A percentile compares a stretch with the other conserved stretches of the same genome.
Evolutionary conservation across 2,888 invertebrate genomes (phyloP).

Genomic region (Eledone cirrhosa): DNA sequence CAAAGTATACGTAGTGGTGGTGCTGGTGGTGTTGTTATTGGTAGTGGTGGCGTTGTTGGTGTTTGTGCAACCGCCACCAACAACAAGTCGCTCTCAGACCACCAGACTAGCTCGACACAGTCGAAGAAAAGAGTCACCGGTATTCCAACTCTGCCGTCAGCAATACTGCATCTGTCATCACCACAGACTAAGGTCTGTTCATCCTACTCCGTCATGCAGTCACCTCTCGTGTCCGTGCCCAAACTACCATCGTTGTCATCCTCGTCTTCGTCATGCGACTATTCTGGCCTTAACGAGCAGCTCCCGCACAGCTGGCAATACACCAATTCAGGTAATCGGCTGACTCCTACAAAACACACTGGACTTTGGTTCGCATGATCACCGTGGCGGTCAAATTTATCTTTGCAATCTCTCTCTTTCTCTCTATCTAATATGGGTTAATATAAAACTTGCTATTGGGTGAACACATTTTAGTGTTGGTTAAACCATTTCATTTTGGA

Average conservation of each 20-base stretch:
- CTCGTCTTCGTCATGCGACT: not conserved
- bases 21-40: not conserved
- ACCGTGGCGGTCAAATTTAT: not conserved
- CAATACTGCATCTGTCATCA: not conserved
- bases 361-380: constrained; percentile 17
- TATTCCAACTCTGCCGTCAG: not conserved
- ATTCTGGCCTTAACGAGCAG: not conserved
- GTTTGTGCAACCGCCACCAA: not conserved
- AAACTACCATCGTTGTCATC: not conserved
- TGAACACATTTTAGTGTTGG: no score
- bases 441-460: no score
- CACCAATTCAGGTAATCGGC: constrained; percentile 3
- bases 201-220: not conserved
- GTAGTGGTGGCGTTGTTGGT: constrained; percentile 14
- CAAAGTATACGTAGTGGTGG: not conserved
- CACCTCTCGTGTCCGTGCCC: not conserved
- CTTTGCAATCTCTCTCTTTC: no score
- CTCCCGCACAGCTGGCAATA: constrained; percentile 15
- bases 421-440: no score
- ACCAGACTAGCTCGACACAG: not conserved
- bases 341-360: no score
- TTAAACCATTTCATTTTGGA: no score
- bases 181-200: not conserved
- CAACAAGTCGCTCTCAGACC: not conserved
- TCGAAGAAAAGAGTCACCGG: no score